phyloP scores from a whole-genome alignment of 2,888 invertebrate genomes.

The Agriopis marginaria region DNA sequence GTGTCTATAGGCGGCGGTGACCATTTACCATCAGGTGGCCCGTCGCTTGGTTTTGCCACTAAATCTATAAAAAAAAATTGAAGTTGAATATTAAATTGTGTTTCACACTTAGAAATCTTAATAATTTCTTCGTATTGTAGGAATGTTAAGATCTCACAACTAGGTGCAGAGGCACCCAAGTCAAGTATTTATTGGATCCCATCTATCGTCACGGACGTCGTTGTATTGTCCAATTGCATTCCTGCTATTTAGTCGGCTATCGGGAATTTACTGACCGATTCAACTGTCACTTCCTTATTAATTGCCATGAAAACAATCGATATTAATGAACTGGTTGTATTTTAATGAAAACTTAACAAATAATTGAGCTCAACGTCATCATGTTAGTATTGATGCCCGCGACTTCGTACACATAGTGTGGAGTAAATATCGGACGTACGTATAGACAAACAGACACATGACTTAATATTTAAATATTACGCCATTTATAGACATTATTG shows the following conservation, averaged over 20 bases:
- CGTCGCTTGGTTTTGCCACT: no score
- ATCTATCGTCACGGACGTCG: conserved; percentile 68
- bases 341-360: neutral
- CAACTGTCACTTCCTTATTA: conserved; percentile 33
- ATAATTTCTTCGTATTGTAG: conserved; percentile 12
- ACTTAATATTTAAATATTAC: no score
- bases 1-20: no score
- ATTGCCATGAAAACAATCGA: conserved; percentile 28
- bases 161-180: conserved; percentile 53
- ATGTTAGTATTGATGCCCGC: no score
- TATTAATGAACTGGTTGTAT: conserved; percentile 20
- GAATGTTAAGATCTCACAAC: conserved; percentile 45
- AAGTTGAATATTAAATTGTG: neutral
- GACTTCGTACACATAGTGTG: no score
- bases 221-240: conserved; percentile 76
- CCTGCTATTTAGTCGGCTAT: conserved; percentile 56
- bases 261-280: conserved; percentile 61
- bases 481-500: no score
- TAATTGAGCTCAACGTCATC: no score
- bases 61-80: no score
- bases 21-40: no score
- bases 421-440: no score
- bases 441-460: no score
- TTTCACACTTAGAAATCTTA: conserved; percentile 20
- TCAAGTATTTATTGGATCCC: conserved; percentile 73